These are phyloP conservation scores for Pandemis heparana DNA, from an alignment of 2,888 invertebrate genomes.

Conservation along the genomic window DNA sequence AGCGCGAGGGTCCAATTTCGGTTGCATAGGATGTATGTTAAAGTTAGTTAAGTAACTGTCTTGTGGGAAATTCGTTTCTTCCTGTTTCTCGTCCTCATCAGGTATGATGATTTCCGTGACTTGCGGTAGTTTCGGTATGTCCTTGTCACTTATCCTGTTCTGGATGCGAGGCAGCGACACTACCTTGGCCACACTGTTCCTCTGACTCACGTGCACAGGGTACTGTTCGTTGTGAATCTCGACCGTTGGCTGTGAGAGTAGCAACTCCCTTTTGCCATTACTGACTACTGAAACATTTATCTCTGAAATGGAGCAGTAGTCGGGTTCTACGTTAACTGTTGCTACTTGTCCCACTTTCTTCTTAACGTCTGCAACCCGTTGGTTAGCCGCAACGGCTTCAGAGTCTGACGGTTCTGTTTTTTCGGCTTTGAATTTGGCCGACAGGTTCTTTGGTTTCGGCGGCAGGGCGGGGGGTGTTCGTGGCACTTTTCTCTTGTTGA, in stretches of 20 bases:
- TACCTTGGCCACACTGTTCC: constrained; percentile 79
- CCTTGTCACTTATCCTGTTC: constrained; percentile 82
- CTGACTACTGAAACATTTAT: constrained; percentile 88
- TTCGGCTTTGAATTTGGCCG: constrained; percentile 88
- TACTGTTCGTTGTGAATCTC: constrained; percentile 83
- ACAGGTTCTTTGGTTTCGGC: constrained; percentile 91
- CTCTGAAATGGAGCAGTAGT: constrained; percentile 92
- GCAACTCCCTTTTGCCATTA: constrained; percentile 82
- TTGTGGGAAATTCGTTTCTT: constrained; percentile 71
- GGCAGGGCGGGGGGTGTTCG: constrained; percentile 91
- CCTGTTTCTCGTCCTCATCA: constrained; percentile 85
- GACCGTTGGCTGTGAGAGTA: constrained; percentile 83
- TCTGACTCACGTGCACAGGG: constrained; percentile 72
- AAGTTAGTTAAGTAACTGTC: constrained; percentile 76
- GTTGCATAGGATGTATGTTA: constrained; percentile 75
- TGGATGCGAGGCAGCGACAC: constrained; percentile 78
- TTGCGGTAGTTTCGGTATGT: constrained; percentile 91
- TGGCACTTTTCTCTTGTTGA: constrained; percentile 85
- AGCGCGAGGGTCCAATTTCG: constrained; percentile 80
- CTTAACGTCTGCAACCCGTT: constrained; percentile 86
- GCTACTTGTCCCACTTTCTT: constrained; percentile 83
- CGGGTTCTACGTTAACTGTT: constrained; percentile 86
- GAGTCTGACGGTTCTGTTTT: constrained; percentile 81
- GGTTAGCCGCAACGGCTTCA: constrained; percentile 85
- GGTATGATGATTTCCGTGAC: constrained; percentile 91